phyloP scores from a whole-genome alignment of 2,888 invertebrate species.

The Zygothrica quintamaculata region DNA sequence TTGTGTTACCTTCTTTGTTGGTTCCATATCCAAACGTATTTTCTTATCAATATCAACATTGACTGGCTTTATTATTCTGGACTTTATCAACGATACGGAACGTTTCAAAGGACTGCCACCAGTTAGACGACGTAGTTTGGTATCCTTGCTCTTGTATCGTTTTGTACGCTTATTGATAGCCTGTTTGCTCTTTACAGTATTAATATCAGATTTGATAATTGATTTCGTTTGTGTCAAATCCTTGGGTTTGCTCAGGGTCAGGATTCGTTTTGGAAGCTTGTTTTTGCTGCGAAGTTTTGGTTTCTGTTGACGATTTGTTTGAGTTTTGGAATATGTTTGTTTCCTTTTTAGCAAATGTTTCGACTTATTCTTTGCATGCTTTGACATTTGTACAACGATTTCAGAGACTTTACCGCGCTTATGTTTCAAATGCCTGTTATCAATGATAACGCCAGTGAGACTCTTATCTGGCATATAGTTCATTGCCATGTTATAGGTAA shows the following conservation, averaged over 20 bases:
- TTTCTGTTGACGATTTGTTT: background rate
- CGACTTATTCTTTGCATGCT: too few relatives aligned
- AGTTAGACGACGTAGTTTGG: background rate
- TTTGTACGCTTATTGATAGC: background rate
- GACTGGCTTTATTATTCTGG: too few relatives aligned
- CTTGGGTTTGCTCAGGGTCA: conserved; percentile 1
- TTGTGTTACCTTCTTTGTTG: background rate
- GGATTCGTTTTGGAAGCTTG: too few relatives aligned
- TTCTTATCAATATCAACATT: too few relatives aligned
- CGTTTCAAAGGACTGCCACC: background rate
- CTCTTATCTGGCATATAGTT: conserved; percentile 8
- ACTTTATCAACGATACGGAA: too few relatives aligned
- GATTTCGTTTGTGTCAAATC: background rate
- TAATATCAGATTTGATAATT: background rate
- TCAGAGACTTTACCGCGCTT: conserved; percentile 5
- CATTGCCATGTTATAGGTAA: conserved; percentile 14
- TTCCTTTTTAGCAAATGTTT: background rate
- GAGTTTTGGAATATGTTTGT: background rate
- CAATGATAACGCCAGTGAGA: conserved; percentile 40
- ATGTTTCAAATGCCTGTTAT: conserved; percentile 30
- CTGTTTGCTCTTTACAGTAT: background rate
- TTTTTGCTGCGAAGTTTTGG: background rate
- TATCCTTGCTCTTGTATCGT: background rate
- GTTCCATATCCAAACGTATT: background rate
- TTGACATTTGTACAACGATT: conserved; percentile 20